Percentiles rank a stretch among this genome's conserved stretches.
Evolutionary conservation across 1,140 invertebrate genomes (phyloP).

Genomic region (Frieseomelitta varia): DNA sequence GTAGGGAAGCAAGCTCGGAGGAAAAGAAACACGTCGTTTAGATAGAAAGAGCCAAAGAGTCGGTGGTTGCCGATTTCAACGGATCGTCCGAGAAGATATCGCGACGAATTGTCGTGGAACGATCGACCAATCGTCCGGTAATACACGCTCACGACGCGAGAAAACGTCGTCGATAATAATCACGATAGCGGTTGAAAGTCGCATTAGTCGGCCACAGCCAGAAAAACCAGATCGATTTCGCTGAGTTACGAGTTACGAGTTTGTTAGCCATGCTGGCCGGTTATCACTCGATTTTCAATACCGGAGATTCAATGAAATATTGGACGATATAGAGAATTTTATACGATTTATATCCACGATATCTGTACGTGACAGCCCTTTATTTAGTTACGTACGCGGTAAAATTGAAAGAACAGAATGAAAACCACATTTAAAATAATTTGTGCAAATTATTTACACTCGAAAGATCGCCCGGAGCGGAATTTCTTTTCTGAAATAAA

Average conservation of each 20-base stretch:
- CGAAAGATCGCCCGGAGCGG: too few species aligned
- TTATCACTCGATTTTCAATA: constrained; percentile 10
- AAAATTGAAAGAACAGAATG: too few species aligned
- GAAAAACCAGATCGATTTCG: constrained; percentile 61
- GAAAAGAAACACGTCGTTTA: background rate
- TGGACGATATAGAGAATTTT: too few species aligned
- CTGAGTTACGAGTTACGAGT: constrained; percentile 52
- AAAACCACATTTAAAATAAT: too few species aligned
- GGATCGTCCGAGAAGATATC: constrained; percentile 21
- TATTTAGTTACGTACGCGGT: too few species aligned
- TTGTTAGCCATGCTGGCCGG: constrained; percentile 28
- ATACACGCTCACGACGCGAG: constrained; percentile 23
- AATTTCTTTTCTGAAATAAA: too few species aligned
- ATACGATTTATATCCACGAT: too few species aligned
- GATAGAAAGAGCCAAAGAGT: background rate
- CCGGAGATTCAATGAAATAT: background rate
- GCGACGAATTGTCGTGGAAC: constrained; percentile 56
- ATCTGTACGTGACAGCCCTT: too few species aligned
- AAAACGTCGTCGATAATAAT: constrained; percentile 47
- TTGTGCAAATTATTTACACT: too few species aligned
- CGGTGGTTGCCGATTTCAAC: constrained; percentile 43
- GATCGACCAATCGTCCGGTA: constrained; percentile 15
- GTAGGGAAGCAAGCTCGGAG: too few species aligned
- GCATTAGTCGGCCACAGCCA: constrained; percentile 25
- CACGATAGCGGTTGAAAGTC: constrained; percentile 32